These are phyloP conservation scores for Synanthedon andrenaeformis DNA, from an alignment of 2,888 invertebrate species.

Conservation along the genomic window DNA sequence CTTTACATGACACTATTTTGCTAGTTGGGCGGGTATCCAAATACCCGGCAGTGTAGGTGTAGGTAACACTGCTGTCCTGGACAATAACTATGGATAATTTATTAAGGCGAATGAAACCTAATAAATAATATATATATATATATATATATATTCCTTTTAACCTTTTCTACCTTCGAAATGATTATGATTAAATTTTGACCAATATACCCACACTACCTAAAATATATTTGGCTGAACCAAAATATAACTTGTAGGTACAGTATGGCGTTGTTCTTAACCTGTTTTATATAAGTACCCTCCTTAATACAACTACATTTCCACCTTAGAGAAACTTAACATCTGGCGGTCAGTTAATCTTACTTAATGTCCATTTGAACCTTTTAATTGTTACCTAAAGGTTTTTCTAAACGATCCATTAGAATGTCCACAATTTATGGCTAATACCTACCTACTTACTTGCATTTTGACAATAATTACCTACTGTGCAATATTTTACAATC, in stretches of 20 bases:
- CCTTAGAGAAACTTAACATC: conserved; percentile 25
- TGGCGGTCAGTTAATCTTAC: conserved; percentile 35
- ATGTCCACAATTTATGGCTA: conserved; percentile 17
- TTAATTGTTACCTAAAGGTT: conserved; percentile 26
- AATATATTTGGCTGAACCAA: too few species aligned
- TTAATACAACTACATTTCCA: conserved; percentile 3
- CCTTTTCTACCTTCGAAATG: too few species aligned
- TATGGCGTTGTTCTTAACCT: neutral
- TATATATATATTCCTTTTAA: too few species aligned
- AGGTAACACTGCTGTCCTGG: too few species aligned
- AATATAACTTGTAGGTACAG: neutral
- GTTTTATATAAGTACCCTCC: neutral
- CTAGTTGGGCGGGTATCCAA: too few species aligned
- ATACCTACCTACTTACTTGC: conserved; percentile 8
- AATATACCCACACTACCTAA: too few species aligned
- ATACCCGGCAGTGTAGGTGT: too few species aligned
- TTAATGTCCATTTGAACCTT: conserved; percentile 30
- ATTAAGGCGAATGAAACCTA: too few species aligned
- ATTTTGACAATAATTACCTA: conserved; percentile 3
- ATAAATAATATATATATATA: too few species aligned
- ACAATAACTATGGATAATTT: too few species aligned
- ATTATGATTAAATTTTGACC: too few species aligned
- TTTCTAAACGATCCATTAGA: conserved; percentile 25
- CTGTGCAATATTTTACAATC: neutral
- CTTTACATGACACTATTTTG: too few species aligned